Base-by-base conservation (phyloP, 2,113 vertebrate genomes). In the Sclerurus mexicanus region DNA sequence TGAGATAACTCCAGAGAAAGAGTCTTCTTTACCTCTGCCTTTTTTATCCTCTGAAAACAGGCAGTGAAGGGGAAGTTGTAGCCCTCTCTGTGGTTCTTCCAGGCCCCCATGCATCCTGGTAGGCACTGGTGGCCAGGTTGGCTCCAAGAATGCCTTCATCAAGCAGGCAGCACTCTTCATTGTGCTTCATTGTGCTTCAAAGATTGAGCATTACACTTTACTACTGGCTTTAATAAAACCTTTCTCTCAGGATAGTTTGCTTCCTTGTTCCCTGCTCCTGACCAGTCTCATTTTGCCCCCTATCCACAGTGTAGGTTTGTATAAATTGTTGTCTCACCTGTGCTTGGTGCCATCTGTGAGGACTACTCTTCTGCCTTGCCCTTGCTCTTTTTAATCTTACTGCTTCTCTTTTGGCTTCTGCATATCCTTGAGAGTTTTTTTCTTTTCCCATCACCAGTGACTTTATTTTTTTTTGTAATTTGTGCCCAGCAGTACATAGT, bases 321-420 rank as follows among this genome's bases (percentile, higher is more conserved):
- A 14, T 30, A 73, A 78, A 52, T 12, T 39, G 44, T 21, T 62
- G 7, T 63, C n/a, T 74, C 53, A 56, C 23, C 21, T 42, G 56
- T 90, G 18, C 69, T 72, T 0, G 0, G 19, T 56, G 33, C 33
- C 1, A 1, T 19, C 53, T 1, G 1, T 24, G 67, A 73, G 49
- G 14, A 47, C 49, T 60, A 3, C 35, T 68, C 4, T 59, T 75
- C 23, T 39, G 10, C 66, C 50, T 9, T 62, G 64, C 9, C 39
- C 58, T 82, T 67, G 52, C 58, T 72, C 6, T 72, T 8, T 47
- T 87, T 75, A 50, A 50, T 75, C 52, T 59, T 39, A 10, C 33
- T 85, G 42, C n/a, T 92, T 82, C 53, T 64, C 33, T 83, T 88
- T 77, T 44, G 24, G 22, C 35, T 83, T 80, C 8, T 7, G 13